Conservation (phyloP, 2,888 invertebrate species). For the Ectropis crepuscularia region DNA sequence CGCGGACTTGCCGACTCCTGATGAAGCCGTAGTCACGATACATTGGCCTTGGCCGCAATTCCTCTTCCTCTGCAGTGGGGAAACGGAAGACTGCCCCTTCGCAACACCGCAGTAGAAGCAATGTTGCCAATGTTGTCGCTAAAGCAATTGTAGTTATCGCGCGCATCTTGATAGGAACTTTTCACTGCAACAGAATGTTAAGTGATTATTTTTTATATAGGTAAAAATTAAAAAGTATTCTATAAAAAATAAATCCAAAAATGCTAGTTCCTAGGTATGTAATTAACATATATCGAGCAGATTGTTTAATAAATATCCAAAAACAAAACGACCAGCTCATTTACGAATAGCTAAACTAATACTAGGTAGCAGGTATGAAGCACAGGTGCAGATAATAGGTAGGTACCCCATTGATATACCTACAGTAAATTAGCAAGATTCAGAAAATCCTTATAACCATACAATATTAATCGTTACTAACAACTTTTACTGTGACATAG, state of each 20-base stretch:
- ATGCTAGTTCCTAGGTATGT: no score
- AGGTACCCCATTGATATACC: no score
- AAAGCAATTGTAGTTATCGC: slow-evolving; percentile 57
- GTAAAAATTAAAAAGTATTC: neutral
- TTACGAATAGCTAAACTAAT: no score
- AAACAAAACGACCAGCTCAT: no score
- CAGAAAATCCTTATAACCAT: no score
- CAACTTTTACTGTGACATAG: no score
- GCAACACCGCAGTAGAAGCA: slow-evolving; percentile 57
- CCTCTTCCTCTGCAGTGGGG: slow-evolving; percentile 70
- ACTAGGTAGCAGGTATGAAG: no score
- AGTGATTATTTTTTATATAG: neutral
- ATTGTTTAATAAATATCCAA: no score
- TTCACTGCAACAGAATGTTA: slow-evolving; percentile 29
- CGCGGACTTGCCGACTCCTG: slow-evolving; percentile 60
- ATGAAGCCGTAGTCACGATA: slow-evolving; percentile 87
- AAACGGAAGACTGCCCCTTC: slow-evolving; percentile 61
- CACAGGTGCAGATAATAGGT: no score
- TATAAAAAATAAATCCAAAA: neutral
- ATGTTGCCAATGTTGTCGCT: slow-evolving; percentile 55
- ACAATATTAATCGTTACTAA: no score
- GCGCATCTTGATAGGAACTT: slow-evolving; percentile 56
- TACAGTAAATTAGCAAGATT: no score
- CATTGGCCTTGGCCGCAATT: slow-evolving; percentile 58
- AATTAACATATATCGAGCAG: no score